A percentile compares a stretch with the other conserved stretches of the same genome.
Evolutionary conservation across 2,797 vertebrate genomes (phyloP).

Genomic region (Muscicapa striata): DNA sequence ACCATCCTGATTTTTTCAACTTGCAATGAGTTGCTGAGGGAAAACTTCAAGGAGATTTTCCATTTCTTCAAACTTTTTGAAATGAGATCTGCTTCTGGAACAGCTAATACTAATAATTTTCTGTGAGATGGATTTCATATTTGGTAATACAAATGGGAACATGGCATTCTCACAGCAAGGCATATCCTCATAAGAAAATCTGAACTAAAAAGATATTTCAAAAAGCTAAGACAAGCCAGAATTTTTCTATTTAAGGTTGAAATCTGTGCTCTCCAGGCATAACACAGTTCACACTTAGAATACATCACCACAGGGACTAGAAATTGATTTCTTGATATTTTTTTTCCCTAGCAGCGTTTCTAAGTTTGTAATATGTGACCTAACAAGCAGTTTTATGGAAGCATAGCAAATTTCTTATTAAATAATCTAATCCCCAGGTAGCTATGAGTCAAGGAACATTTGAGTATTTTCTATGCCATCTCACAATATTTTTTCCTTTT

Average conservation of each 20-base stretch:
- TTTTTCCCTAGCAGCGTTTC: conserved; percentile 33
- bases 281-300: neutral
- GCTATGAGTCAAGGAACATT: neutral
- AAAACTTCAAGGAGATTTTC: neutral
- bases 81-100: neutral
- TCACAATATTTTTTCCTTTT: neutral
- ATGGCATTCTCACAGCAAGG: neutral
- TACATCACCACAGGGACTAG: neutral
- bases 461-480: neutral
- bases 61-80: neutral
- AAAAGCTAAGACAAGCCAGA: neutral
- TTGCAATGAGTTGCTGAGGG: neutral
- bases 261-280: conserved; percentile 24
- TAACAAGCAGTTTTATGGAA: neutral
- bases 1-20: neutral
- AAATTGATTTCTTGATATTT: conserved; percentile 48
- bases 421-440: neutral
- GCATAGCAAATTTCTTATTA: neutral
- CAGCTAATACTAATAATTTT: neutral
- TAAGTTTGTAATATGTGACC: neutral
- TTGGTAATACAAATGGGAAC: neutral
- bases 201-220: conserved; percentile 19
- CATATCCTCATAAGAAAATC: neutral
- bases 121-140: neutral
- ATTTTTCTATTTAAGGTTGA: conserved; percentile 41